Conservation (phyloP, 2,797 vertebrate species). For the Myripristis murdjan region DNA sequence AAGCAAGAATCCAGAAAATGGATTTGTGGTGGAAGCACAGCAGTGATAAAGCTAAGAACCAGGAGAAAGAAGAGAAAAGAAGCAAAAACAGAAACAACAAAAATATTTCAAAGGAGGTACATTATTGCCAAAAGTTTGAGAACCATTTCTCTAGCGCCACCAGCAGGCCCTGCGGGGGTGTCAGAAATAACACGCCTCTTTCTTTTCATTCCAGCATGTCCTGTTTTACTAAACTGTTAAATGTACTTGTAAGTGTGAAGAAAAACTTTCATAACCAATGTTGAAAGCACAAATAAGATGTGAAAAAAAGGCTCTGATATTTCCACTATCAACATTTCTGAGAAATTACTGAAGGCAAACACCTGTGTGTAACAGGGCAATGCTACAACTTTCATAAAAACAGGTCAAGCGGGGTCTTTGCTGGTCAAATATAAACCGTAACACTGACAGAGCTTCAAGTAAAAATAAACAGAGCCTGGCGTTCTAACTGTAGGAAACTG, state of each 20-base stretch:
- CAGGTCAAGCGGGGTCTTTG: constrained; percentile 35
- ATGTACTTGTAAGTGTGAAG: constrained; percentile 53
- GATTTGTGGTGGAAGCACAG: too few relatives aligned
- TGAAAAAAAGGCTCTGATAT: constrained; percentile 50
- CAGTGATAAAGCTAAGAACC: too few relatives aligned
- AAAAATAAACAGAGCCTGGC: constrained; percentile 46
- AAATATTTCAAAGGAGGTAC: too few relatives aligned
- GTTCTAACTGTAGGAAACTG: constrained; percentile 39
- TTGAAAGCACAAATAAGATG: constrained; percentile 42
- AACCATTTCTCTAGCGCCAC: too few relatives aligned
- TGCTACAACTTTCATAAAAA: constrained; percentile 51
- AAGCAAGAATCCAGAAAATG: too few relatives aligned
- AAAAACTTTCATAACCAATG: constrained; percentile 51
- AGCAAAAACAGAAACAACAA: too few relatives aligned
- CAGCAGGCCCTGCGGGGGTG: too few relatives aligned
- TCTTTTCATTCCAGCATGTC: background rate
- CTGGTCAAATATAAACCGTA: constrained; percentile 30
- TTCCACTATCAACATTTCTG: constrained; percentile 69
- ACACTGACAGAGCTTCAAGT: constrained; percentile 34
- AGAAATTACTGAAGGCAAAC: constrained; percentile 67
- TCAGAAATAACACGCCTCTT: too few relatives aligned
- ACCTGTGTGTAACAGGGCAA: constrained; percentile 67
- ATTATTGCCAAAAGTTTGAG: too few relatives aligned
- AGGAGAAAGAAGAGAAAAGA: too few relatives aligned
- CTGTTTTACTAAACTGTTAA: constrained; percentile 38